Evolutionary conservation across 1,140 invertebrate species (phyloP), one percentile per base, ranked within the genome.

Genomic region (Episyrphus balteatus): DNA sequence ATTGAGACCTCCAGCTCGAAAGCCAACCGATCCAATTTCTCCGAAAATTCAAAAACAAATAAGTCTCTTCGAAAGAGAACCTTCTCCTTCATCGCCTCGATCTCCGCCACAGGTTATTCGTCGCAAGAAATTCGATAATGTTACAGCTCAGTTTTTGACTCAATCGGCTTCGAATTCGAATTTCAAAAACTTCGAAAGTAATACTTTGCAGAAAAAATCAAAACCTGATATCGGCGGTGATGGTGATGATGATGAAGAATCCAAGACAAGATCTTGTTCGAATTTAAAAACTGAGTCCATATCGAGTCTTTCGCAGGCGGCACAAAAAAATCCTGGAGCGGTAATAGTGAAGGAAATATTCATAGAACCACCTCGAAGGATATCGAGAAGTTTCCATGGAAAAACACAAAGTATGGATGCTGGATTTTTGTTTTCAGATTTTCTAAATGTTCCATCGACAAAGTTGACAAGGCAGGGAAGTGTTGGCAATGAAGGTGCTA

Each of bases 381-480:
- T 71, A 38, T 63, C 72, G 18, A 69, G 62, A 44, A 72, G 70
- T 56, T 73, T 71, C 54, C 68, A 73, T 48, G 69, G 63, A 30
- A 68, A 73, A 30, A 66, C 63, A 0, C 61, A 65, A 46, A 64
- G 61, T 14, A 64, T 65, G 62, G 62, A 65, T 30, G 56, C 61
- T 0, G 62, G 64, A 40, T 64, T 65, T 42, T 48, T 65, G n/a
- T 65, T 54, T 26, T 64, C 64, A 47, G 62, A 65, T 50, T 65
- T 65, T 46, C 49, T 65, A 0, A 21, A 62, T 42, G 47, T 65
- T 31, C 62, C 62, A 37, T 57, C 47, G 13, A 26, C 21, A 8
- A 26, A 3, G 3, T 8, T 26, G 8, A 26, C 21, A 26, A 26
- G 21, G 8, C 21, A 26, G 8, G 21, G 21, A 26, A 26, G 21